phyloP scores from a whole-genome alignment of 1,140 invertebrate species.

The Psilanteris sp. region DNA sequence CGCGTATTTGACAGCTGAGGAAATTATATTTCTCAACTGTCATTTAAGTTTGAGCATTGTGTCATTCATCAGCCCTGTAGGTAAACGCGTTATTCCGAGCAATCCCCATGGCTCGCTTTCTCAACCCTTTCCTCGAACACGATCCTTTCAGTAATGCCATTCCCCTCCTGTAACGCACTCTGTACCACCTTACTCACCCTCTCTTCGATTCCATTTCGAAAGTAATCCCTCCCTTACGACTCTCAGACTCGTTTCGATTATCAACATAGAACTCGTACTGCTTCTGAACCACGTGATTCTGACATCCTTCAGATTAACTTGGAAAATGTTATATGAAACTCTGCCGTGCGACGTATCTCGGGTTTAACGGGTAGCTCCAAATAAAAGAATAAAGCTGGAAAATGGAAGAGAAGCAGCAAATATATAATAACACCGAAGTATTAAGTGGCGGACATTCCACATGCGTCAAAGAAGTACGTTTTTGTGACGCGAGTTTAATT shows the following conservation, averaged over 20 bases:
- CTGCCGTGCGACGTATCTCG: constrained; percentile 41
- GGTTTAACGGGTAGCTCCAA: constrained; percentile 36
- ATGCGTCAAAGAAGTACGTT: constrained; percentile 5
- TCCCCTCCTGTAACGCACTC: constrained; percentile 29
- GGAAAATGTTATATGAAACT: constrained; percentile 68
- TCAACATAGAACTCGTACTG: constrained; percentile 51
- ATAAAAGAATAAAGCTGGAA: constrained; percentile 18
- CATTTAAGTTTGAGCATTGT: constrained; percentile 74
- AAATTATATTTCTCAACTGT: constrained; percentile 78
- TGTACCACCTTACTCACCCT: too few species aligned
- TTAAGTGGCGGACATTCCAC: constrained; percentile 27
- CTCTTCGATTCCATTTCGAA: constrained; percentile 48
- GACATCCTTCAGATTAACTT: constrained; percentile 69
- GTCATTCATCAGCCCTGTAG: constrained; percentile 71
- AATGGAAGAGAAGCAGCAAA: constrained; percentile 1
- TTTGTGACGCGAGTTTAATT: constrained; percentile 20
- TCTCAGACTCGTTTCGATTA: constrained; percentile 57
- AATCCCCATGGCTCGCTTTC: constrained; percentile 48
- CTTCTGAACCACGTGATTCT: constrained; percentile 72
- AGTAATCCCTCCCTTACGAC: constrained; percentile 59
- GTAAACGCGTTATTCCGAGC: too few species aligned
- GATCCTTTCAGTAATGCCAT: constrained; percentile 39
- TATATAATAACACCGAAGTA: constrained; percentile 22
- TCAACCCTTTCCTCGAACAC: constrained; percentile 37
- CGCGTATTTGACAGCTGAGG: constrained; percentile 73